Percentiles rank a stretch among this genome's conserved stretches.
Evolutionary conservation across 92 coral and sea anemone genomes (phyloP).

Genomic region (Scolanthus callimorphus): DNA sequence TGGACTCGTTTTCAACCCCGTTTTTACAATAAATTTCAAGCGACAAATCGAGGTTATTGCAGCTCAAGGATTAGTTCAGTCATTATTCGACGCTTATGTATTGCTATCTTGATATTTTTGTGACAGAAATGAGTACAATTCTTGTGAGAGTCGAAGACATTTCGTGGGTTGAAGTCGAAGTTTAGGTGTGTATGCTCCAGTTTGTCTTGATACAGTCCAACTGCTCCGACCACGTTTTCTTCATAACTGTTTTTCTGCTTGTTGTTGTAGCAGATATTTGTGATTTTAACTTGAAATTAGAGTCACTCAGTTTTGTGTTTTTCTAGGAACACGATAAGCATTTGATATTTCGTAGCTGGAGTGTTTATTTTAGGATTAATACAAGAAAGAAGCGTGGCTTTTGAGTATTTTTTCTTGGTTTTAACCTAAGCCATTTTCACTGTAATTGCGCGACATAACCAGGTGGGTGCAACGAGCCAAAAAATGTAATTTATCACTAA

Average conservation of each 20-base stretch:
- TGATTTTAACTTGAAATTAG: neutral
- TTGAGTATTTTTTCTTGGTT: neutral
- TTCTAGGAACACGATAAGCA: slow-evolving; percentile 3
- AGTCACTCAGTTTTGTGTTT: slow-evolving; percentile 12
- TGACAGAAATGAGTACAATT: neutral
- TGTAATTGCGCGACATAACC: slow-evolving; percentile 3
- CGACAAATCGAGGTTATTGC: no score
- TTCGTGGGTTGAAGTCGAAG: neutral
- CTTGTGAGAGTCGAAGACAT: neutral
- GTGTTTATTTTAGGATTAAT: slow-evolving; percentile 50
- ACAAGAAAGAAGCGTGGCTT: slow-evolving; percentile 7
- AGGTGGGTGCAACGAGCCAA: slow-evolving; percentile 11
- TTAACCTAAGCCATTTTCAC: slow-evolving; percentile 18
- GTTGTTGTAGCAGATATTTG: neutral
- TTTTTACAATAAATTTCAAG: neutral
- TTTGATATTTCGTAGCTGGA: slow-evolving; percentile 11
- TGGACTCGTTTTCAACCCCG: neutral
- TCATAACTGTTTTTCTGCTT: slow-evolving; percentile 2
- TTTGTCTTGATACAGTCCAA: slow-evolving; percentile 9
- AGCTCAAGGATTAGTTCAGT: no score
- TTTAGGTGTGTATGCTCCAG: neutral
- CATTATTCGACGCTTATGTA: no score
- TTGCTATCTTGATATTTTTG: no score
- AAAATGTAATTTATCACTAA: neutral
- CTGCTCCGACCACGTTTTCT: slow-evolving; percentile 16